Conservation (phyloP, 1,140 invertebrate species). For the Bicyclus anynana region DNA sequence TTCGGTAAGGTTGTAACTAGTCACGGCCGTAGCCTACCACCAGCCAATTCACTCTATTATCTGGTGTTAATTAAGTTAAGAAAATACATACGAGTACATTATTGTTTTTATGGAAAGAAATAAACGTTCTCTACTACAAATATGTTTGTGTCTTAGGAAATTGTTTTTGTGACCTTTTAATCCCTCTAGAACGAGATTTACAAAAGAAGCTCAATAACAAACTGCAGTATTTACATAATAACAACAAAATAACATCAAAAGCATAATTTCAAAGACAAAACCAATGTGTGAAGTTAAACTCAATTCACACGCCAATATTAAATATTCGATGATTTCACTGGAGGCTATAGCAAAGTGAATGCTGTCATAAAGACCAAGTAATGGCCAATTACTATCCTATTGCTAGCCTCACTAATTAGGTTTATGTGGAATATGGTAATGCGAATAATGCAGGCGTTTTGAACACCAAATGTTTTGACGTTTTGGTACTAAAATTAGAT, state of each 20-base stretch:
- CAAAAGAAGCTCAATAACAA: too few relatives aligned
- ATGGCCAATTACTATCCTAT: slow-evolving; percentile 30
- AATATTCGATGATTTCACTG: slow-evolving; percentile 25
- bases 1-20: too few relatives aligned
- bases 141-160: too few relatives aligned
- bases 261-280: background rate
- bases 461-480: background rate
- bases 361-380: slow-evolving; percentile 34
- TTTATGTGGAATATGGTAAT: slow-evolving; percentile 26
- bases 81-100: too few relatives aligned
- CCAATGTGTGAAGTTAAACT: background rate
- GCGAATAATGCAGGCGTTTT: slow-evolving; percentile 19
- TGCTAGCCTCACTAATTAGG: slow-evolving; percentile 28
- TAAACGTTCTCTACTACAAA: too few relatives aligned
- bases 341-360: slow-evolving; percentile 34
- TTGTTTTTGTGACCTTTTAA: too few relatives aligned
- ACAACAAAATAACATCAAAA: background rate
- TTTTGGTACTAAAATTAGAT: background rate
- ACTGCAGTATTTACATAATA: too few relatives aligned
- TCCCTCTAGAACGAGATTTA: too few relatives aligned
- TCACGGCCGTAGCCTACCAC: too few relatives aligned
- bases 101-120: too few relatives aligned
- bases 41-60: too few relatives aligned
- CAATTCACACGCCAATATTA: slow-evolving; percentile 20
- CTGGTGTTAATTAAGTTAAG: too few relatives aligned